Evolutionary conservation across 2,797 vertebrate genomes (phyloP).

Genomic region (Choloepus didactylus): DNA sequence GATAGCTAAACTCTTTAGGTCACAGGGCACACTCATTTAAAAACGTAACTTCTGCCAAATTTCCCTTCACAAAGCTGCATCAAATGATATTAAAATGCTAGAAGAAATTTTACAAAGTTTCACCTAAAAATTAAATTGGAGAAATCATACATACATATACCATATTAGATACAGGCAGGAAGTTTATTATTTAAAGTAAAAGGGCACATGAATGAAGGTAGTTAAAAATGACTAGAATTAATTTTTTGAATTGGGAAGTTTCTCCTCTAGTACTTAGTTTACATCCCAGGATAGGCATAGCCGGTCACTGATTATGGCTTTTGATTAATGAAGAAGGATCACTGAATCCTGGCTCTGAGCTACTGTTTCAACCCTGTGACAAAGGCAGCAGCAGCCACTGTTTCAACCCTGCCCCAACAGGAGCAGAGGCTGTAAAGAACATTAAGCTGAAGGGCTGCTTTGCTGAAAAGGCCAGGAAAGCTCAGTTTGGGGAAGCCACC

Average conservation of each 20-base stretch:
- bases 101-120: neutral
- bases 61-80: neutral
- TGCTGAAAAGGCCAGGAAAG: no score
- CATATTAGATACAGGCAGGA: neutral
- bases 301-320: no score
- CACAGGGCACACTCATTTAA: neutral
- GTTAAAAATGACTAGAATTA: neutral
- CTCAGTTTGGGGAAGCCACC: no score
- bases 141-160: neutral
- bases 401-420: no score
- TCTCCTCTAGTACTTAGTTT: conserved; percentile 1
- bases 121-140: neutral
- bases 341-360: no score
- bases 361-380: no score
- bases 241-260: neutral
- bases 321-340: no score
- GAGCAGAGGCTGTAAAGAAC: no score
- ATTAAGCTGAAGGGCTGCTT: no score
- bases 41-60: neutral
- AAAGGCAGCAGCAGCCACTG: no score
- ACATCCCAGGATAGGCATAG: no score
- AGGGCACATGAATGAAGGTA: neutral
- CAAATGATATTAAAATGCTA: neutral
- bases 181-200: conserved; percentile 1
- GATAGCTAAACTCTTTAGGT: neutral